Percentiles rank a stretch among this genome's conserved stretches.
phyloP scores from a whole-genome alignment of 2,888 invertebrate species.

The Oxycera nigricornis region DNA sequence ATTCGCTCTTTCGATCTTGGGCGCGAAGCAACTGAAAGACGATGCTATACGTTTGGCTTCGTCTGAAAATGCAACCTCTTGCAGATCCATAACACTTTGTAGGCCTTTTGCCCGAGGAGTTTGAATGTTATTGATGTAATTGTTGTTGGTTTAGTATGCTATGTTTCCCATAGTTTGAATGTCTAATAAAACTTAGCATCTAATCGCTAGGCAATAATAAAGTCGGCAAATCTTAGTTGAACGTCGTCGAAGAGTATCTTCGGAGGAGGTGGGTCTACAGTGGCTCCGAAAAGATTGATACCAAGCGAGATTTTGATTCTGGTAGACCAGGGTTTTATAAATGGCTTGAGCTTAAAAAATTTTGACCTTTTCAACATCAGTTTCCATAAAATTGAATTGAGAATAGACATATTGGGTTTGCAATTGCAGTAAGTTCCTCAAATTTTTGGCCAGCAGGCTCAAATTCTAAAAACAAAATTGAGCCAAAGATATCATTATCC shows the following conservation, averaged over 20 bases:
- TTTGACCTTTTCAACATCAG: no score
- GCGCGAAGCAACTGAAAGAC: background rate
- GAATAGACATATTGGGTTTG: no score
- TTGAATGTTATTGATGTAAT: background rate
- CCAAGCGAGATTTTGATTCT: no score
- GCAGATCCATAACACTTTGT: conserved; percentile 2
- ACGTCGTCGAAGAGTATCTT: background rate
- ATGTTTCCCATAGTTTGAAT: background rate
- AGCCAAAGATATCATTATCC: no score
- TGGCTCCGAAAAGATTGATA: background rate
- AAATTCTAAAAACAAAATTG: no score
- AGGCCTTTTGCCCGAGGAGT: background rate
- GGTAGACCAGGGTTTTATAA: no score
- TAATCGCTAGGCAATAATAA: conserved; percentile 4
- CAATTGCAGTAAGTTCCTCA: no score
- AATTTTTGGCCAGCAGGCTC: no score
- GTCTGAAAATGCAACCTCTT: conserved; percentile 7
- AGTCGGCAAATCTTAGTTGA: background rate
- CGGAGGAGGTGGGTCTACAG: background rate
- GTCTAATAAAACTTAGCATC: conserved; percentile 20
- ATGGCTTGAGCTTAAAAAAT: no score
- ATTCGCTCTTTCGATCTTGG: background rate
- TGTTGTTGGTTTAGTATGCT: background rate
- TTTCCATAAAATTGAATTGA: no score
- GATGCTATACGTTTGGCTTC: background rate